Evolutionary conservation across 2,888 invertebrate species (phyloP).

Genomic region (Ctenicera cuprea): DNA sequence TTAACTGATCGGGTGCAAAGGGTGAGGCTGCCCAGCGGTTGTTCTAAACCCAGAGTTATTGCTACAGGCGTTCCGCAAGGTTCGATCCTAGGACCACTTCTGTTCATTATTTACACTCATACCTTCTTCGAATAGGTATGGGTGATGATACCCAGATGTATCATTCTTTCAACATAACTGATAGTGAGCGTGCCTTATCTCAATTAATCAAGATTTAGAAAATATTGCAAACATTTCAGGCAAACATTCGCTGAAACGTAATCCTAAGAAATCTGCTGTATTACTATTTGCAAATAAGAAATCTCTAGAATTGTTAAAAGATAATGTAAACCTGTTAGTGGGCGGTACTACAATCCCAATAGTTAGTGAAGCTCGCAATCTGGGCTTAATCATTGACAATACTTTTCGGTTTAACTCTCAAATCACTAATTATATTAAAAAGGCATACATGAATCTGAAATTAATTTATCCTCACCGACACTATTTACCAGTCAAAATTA

Average conservation of each 20-base stretch:
- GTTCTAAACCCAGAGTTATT: background rate
- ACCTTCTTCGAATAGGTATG: constrained; percentile 10
- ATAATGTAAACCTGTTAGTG: background rate
- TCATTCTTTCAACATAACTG: constrained; percentile 27
- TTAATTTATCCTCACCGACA: background rate
- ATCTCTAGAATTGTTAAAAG: background rate
- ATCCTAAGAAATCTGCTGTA: constrained; percentile 18
- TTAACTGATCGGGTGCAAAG: background rate
- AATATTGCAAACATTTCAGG: constrained; percentile 2
- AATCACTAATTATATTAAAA: constrained; percentile 3
- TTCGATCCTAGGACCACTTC: constrained; percentile 11
- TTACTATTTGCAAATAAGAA: constrained; percentile 19
- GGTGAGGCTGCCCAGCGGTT: background rate
- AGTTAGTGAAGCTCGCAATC: constrained; percentile 5
- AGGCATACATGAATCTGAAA: constrained; percentile 14
- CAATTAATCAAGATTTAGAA: background rate
- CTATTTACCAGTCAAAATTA: background rate
- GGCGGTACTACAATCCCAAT: background rate
- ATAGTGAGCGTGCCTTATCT: background rate
- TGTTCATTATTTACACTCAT: constrained; percentile 14
- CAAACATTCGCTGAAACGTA: constrained; percentile 19
- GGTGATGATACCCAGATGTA: constrained; percentile 27
- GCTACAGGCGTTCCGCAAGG: constrained; percentile 23
- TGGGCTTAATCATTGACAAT: constrained; percentile 7
- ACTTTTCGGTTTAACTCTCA: background rate